Conservation (phyloP, 2,797 vertebrate species). For the Darevskia mixta region DNA sequence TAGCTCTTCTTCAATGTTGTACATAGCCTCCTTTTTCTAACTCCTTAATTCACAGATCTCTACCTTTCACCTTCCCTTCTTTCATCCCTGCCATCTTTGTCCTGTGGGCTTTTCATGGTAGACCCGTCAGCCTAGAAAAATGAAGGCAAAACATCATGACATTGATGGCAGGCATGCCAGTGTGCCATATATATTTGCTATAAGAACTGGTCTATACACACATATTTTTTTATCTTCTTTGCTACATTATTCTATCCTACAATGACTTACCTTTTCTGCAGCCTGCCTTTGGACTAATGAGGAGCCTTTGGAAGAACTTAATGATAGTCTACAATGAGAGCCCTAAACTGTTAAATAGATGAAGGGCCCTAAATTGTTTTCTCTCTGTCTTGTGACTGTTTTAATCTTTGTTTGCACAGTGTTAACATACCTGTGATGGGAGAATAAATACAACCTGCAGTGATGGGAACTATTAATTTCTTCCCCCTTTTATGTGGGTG, state of each 20-base stretch:
- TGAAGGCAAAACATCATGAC: not conserved
- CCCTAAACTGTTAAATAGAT: not conserved
- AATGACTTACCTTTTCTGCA: constrained; percentile 12
- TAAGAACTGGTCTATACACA: not conserved
- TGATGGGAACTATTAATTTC: not conserved
- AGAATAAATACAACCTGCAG: not conserved
- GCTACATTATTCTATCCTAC: not conserved
- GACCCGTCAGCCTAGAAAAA: not conserved
- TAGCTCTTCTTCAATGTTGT: not conserved
- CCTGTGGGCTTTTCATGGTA: not conserved
- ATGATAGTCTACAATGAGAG: not conserved
- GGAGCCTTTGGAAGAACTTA: constrained; percentile 25
- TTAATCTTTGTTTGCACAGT: constrained; percentile 2
- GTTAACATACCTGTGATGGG: not conserved
- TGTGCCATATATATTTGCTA: not conserved
- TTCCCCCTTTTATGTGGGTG: not conserved
- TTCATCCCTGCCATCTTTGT: not conserved
- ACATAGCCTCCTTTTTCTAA: not conserved
- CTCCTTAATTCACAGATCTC: not conserved
- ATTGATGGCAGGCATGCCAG: not conserved
- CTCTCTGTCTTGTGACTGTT: not conserved
- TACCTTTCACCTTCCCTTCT: not conserved
- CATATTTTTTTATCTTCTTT: not conserved
- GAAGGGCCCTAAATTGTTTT: not conserved
- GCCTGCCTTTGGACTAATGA: not conserved